These are phyloP conservation scores for Ochlodes sylvanus DNA, from an alignment of 2,888 invertebrate genomes.

Conservation along the genomic window DNA sequence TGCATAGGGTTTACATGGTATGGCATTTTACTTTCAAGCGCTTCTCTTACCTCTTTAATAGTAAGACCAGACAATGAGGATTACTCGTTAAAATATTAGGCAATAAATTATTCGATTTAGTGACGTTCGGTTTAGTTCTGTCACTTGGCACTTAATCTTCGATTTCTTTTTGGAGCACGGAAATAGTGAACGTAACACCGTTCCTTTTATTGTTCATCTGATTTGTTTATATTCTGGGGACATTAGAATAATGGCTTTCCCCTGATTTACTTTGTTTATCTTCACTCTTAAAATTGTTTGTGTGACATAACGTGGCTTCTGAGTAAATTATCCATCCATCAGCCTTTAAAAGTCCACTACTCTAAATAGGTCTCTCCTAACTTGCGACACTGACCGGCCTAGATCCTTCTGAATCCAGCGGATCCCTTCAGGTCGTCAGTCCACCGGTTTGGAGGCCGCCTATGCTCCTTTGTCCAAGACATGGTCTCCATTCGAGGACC, in stretches of 20 bases:
- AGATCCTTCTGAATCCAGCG: too few relatives aligned
- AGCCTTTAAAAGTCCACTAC: too few relatives aligned
- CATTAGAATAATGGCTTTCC: conserved; percentile 31
- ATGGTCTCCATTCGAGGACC: too few relatives aligned
- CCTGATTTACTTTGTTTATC: conserved; percentile 14
- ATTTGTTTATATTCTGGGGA: conserved; percentile 37
- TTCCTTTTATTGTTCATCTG: conserved; percentile 38
- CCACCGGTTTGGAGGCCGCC: too few relatives aligned
- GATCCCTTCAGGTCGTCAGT: too few relatives aligned
- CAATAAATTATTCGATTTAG: conserved; percentile 44
- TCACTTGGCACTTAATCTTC: conserved; percentile 40
- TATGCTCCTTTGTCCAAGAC: too few relatives aligned
- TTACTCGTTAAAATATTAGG: conserved; percentile 44
- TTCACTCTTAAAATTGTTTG: conserved; percentile 11
- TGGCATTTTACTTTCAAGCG: neutral
- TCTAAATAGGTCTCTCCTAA: too few relatives aligned
- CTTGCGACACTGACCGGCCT: too few relatives aligned
- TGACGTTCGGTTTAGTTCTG: conserved; percentile 44
- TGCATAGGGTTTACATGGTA: too few relatives aligned
- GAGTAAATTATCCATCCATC: neutral
- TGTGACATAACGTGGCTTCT: conserved; percentile 1
- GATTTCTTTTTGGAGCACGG: conserved; percentile 35
- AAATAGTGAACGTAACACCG: conserved; percentile 35
- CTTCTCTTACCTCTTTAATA: neutral
- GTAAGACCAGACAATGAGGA: conserved; percentile 29